Evolutionary conservation across 2,113 vertebrate genomes (phyloP).

Genomic region (rat (Rattus norvegicus)): GRCr8 NC_086039.1:2995001-2995500

Average conservation of each 20-base stretch:
- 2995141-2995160: not conserved
- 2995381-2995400: conserved; percentile 16
- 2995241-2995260: conserved; percentile 24
- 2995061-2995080: conserved; percentile 7
- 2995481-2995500: not conserved
- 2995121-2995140: conserved; percentile 44
- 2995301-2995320: not conserved
- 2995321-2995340: conserved; percentile 62
- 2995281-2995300: not conserved
- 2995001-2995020: no score
- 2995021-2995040: no score
- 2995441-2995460: not conserved
- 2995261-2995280: not conserved
- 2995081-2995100: conserved; percentile 23
- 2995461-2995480: not conserved
- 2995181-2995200: conserved; percentile 45
- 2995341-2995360: not conserved
- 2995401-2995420: conserved; percentile 37
- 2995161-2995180: conserved; percentile 60
- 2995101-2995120: conserved; percentile 42
- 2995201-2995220: conserved; percentile 35
- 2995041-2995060: not conserved
- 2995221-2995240: conserved; percentile 48
- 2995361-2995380: conserved; percentile 5
- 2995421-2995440: not conserved